Conservation (phyloP, 2,888 invertebrate genomes). For the Trissoscelio sp. region DNA sequence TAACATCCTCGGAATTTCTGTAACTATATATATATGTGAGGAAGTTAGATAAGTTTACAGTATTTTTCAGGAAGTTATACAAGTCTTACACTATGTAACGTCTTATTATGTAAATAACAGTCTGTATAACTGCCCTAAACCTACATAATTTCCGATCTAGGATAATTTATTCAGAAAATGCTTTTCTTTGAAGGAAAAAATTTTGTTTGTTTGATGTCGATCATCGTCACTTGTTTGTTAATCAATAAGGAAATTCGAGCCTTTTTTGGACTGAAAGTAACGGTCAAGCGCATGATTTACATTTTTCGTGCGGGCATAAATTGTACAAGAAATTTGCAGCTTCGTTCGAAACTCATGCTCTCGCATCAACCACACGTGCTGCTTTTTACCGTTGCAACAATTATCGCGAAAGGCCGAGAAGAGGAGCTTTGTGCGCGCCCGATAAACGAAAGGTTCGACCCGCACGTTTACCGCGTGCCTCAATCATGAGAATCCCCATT, state of each 20-base stretch:
- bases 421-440: constrained; percentile 34
- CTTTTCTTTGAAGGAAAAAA: too few relatives aligned
- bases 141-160: too few relatives aligned
- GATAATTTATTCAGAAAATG: too few relatives aligned
- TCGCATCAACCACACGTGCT: constrained; percentile 27
- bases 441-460: constrained; percentile 42
- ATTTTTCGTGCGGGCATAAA: constrained; percentile 39
- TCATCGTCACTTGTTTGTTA: constrained; percentile 16
- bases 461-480: constrained; percentile 16
- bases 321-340: constrained; percentile 27
- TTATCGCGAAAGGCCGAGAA: constrained; percentile 42
- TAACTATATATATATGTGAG: too few relatives aligned
- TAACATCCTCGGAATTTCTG: too few relatives aligned
- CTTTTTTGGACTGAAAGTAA: constrained; percentile 28
- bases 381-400: constrained; percentile 51
- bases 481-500: constrained; percentile 38
- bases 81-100: too few relatives aligned
- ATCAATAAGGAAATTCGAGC: constrained; percentile 36
- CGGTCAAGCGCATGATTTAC: constrained; percentile 35
- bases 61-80: too few relatives aligned
- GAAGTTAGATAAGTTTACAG: too few relatives aligned
- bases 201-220: neutral
- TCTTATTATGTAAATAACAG: too few relatives aligned
- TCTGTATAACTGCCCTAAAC: too few relatives aligned
- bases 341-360: neutral